These are phyloP conservation scores for Cyrtorhinus lividipennis DNA, from an alignment of 1,140 invertebrate genomes.

Conservation along the genomic window DNA sequence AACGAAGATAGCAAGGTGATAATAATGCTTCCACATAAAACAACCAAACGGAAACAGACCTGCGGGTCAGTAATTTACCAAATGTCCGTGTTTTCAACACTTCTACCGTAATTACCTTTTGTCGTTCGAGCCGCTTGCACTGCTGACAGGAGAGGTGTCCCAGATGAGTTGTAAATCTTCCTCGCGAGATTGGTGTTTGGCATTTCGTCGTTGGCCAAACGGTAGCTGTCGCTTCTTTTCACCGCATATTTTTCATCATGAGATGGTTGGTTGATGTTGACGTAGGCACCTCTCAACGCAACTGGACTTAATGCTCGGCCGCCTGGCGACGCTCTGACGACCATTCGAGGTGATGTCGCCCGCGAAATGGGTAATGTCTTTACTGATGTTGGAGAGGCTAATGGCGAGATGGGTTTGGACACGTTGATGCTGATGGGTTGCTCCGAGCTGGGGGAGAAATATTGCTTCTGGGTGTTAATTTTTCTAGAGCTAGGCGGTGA, in stretches of 20 bases:
- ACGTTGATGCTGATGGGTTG: background rate
- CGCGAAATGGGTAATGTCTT: slow-evolving; percentile 12
- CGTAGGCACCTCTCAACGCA: slow-evolving; percentile 25
- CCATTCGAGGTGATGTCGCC: slow-evolving; percentile 22
- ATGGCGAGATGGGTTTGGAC: slow-evolving; percentile 21
- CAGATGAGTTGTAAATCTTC: slow-evolving; percentile 23
- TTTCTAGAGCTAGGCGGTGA: slow-evolving; percentile 18
- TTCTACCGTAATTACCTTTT: slow-evolving; percentile 36
- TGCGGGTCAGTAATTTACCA: no score
- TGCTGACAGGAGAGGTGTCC: slow-evolving; percentile 24
- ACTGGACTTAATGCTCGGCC: slow-evolving; percentile 18
- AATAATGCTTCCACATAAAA: no score
- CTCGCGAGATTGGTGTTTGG: slow-evolving; percentile 24
- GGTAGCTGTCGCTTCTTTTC: slow-evolving; percentile 72
- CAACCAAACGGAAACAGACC: no score
- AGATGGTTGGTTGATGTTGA: slow-evolving; percentile 23
- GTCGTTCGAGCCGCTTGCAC: slow-evolving; percentile 33
- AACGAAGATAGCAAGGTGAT: no score
- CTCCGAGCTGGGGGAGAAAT: slow-evolving; percentile 10
- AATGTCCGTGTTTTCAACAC: slow-evolving; percentile 53
- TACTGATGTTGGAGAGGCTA: slow-evolving; percentile 18
- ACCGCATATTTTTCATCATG: slow-evolving; percentile 30
- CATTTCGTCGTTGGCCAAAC: slow-evolving; percentile 48
- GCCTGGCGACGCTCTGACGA: slow-evolving; percentile 22
- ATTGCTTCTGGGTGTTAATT: slow-evolving; percentile 19